Evolutionary conservation across 2,888 invertebrate genomes (phyloP).

Genomic region (Synergus gifuensis): DNA sequence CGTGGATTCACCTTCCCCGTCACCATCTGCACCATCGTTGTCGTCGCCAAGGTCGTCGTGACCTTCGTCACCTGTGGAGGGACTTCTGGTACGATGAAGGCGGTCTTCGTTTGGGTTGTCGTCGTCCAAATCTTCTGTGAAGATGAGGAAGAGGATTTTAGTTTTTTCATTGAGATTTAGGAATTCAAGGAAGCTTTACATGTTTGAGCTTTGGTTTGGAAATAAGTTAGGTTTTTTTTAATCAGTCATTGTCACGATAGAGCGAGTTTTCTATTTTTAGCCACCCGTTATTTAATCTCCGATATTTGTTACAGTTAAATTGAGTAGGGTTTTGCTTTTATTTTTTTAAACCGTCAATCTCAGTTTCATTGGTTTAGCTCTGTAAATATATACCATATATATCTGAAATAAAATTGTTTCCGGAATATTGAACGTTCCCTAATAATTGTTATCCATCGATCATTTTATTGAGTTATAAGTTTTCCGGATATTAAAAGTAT

Average conservation of each 20-base stretch:
- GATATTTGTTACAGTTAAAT: conserved; percentile 21
- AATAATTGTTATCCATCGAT: neutral
- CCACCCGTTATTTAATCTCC: conserved; percentile 15
- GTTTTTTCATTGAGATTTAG: neutral
- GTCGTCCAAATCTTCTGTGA: conserved; percentile 73
- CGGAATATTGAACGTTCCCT: neutral
- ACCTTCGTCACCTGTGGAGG: conserved; percentile 73
- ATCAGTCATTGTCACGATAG: conserved; percentile 13
- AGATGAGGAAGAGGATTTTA: conserved; percentile 19
- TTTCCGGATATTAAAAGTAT: neutral
- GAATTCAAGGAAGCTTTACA: neutral
- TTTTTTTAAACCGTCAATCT: conserved; percentile 10
- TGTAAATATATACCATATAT: neutral
- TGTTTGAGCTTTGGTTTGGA: neutral
- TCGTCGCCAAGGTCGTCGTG: conserved; percentile 83
- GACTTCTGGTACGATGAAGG: conserved; percentile 71
- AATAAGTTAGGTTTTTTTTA: neutral
- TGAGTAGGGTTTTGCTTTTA: conserved; percentile 2
- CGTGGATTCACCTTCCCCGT: conserved; percentile 85
- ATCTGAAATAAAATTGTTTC: conserved; percentile 3
- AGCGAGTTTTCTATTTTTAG: neutral
- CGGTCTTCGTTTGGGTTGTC: conserved; percentile 71
- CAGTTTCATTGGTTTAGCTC: conserved; percentile 4
- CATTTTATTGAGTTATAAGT: neutral
- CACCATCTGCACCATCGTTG: conserved; percentile 85